Base-by-base conservation (phyloP, 2,797 vertebrate genomes). In the Lophius americanus region DNA sequence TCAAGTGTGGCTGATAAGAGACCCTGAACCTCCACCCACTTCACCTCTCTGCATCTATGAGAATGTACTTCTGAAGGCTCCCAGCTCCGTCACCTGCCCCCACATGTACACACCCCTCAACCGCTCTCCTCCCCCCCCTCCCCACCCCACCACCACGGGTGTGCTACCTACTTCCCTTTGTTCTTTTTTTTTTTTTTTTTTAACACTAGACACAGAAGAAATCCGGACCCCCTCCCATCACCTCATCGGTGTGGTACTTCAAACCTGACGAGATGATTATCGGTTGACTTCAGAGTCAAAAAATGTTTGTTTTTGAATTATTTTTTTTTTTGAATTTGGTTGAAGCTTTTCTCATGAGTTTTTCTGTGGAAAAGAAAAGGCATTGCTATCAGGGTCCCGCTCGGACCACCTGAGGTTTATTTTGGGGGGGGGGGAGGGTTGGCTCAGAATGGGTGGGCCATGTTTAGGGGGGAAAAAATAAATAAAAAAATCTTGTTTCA, bases 21-120 rank as follows among this genome's bases (percentile, higher is more conserved):
- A 92, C 72, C 91, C 84, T 84, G 60, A 88, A 91, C 79, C 90
- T 87, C 79, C 92, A 89, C 91, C 91, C 94, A 93, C 93, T 93
- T 93, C 90, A 92, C 92, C 94, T 94, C 93, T 93, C 88, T 92
- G 91, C 95, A 93, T 95, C 92, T 92, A 93, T 93, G 94, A 95
- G 94, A 96, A 95, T 95, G 94, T 97, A 95, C 93, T 94, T 93
- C 93, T 93, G 94, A 94, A 95, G 95, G 95, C 94, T 95, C 77
- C 93, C 94, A 92, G 92, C 92, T 89, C 90, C 80, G 92, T 93
- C 95, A 86, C 85, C 83, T 73, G 83, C 87, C 85, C 86, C 87
- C 85, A 77, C 70, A 47, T 44, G 61, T 83, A 81, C 79, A 12
- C 83, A 79, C 81, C 75, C 86, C 70, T 80, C 36, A 55, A 84